phyloP scores from a whole-genome alignment of 2,888 invertebrate species.

The Melipona beecheii region DNA sequence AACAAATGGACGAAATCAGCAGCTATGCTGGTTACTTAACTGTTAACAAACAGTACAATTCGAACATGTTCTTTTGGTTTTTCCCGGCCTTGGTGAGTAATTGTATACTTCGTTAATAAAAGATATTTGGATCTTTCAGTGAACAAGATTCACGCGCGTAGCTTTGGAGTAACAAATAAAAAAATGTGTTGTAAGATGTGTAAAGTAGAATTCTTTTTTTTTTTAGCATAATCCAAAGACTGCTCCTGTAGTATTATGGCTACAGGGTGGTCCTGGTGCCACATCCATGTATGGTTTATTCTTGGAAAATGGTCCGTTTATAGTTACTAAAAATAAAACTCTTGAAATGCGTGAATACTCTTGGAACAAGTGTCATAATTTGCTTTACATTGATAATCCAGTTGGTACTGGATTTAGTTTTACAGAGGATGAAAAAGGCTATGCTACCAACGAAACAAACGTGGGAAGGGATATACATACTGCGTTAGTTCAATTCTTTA shows the following conservation, averaged over 20 bases:
- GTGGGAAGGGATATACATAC: slow-evolving; percentile 92
- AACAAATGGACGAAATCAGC: slow-evolving; percentile 86
- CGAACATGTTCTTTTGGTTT: slow-evolving; percentile 96
- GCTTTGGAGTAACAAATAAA: not conserved
- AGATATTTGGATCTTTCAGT: too few relatives aligned
- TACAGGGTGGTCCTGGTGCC: slow-evolving; percentile 94
- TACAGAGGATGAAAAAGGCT: slow-evolving; percentile 90
- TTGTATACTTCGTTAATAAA: not conserved
- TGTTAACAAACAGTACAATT: slow-evolving; percentile 90
- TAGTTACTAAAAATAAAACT: slow-evolving; percentile 84
- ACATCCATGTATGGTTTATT: slow-evolving; percentile 92
- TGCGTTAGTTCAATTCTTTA: slow-evolving; percentile 92
- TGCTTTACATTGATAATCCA: slow-evolving; percentile 96
- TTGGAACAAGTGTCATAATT: slow-evolving; percentile 92
- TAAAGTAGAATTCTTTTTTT: slow-evolving; percentile 5
- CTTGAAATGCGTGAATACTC: slow-evolving; percentile 89
- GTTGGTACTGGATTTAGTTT: slow-evolving; percentile 97
- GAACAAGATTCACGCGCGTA: not conserved
- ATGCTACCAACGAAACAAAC: slow-evolving; percentile 91
- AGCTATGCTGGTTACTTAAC: slow-evolving; percentile 94
- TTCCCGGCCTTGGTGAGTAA: slow-evolving; percentile 89
- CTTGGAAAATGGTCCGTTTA: slow-evolving; percentile 93
- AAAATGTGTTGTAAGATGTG: not conserved
- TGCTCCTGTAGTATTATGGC: slow-evolving; percentile 92
- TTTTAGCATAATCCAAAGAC: slow-evolving; percentile 84